Conservation (phyloP, 2,888 invertebrate species). For the Nebria salina region DNA sequence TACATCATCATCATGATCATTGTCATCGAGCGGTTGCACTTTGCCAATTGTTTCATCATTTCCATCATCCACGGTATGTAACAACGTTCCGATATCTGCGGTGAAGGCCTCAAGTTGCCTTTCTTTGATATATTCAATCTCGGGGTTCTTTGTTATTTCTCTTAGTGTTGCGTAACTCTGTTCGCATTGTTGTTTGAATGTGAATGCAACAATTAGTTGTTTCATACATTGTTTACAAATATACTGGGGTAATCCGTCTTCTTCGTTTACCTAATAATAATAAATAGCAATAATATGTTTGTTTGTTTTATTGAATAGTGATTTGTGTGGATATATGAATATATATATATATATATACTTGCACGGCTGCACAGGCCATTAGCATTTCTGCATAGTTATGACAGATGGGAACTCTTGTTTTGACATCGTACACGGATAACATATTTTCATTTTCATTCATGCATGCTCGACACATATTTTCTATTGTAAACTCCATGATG, state of each 20-base stretch:
- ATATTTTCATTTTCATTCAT: slow-evolving; percentile 39
- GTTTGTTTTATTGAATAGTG: not conserved
- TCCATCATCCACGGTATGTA: not conserved
- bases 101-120: slow-evolving; percentile 5
- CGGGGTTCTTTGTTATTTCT: slow-evolving; percentile 42
- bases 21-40: not conserved
- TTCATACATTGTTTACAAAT: slow-evolving; percentile 49
- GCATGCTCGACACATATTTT: slow-evolving; percentile 48
- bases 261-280: slow-evolving; percentile 51
- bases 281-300: not conserved
- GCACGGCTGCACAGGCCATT: slow-evolving; percentile 37
- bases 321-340: not conserved
- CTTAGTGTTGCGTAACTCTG: slow-evolving; percentile 46
- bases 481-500: slow-evolving; percentile 38
- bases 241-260: slow-evolving; percentile 49
- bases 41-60: not conserved
- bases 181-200: slow-evolving; percentile 49
- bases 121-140: slow-evolving; percentile 40
- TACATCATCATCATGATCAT: not conserved
- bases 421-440: slow-evolving; percentile 40
- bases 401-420: slow-evolving; percentile 24
- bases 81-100: not conserved
- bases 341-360: slow-evolving; percentile 16
- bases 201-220: slow-evolving; percentile 47
- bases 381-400: slow-evolving; percentile 42